These are phyloP conservation scores for Deroplatys truncata DNA, from an alignment of 2,888 invertebrate genomes.

Conservation along the genomic window DNA sequence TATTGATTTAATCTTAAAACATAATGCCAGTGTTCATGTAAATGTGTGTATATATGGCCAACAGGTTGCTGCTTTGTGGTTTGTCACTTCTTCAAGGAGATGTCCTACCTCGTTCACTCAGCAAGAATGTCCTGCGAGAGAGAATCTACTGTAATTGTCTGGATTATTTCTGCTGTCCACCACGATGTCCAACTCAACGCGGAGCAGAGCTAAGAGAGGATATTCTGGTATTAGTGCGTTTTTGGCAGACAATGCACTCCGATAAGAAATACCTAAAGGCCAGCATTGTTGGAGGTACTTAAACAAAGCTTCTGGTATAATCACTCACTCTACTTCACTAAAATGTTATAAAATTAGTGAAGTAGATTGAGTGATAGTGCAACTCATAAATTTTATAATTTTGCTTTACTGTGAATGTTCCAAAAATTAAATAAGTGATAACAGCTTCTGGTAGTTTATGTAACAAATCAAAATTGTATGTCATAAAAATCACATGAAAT, in stretches of 20 bases:
- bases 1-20: no score
- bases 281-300: constrained; percentile 70
- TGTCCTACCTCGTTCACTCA: constrained; percentile 71
- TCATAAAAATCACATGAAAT: no score
- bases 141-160: constrained; percentile 91
- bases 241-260: constrained; percentile 94
- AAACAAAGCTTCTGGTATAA: constrained; percentile 26
- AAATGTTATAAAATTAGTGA: no score
- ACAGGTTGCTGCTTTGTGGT: constrained; percentile 82
- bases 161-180: constrained; percentile 91
- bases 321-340: no score
- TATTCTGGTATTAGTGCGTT: constrained; percentile 80
- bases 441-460: no score
- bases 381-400: no score
- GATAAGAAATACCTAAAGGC: constrained; percentile 88
- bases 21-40: no score
- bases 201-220: constrained; percentile 80
- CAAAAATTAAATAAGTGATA: no score
- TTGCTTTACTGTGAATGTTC: no score
- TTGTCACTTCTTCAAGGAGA: constrained; percentile 91
- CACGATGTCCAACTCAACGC: constrained; percentile 82
- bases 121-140: constrained; percentile 90
- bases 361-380: no score
- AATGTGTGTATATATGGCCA: no score
- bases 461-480: no score